Base-by-base conservation (phyloP, 2,113 vertebrate genomes). In the Myiagra hebetior region DNA sequence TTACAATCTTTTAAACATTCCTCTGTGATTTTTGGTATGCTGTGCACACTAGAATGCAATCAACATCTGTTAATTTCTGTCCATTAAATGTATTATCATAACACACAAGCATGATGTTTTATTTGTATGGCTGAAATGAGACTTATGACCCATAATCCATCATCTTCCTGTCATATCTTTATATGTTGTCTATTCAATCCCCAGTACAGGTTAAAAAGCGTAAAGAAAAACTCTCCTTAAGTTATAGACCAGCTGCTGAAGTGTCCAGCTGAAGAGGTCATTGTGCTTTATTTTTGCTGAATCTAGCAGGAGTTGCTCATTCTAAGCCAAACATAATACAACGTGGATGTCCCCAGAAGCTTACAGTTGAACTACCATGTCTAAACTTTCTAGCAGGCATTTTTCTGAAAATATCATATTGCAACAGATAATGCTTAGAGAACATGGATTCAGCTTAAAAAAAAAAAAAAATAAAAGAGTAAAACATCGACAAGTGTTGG, bases 171-270 rank as follows among this genome's bases (percentile, higher is more conserved):
- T 98, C 98, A 98, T 98, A 98, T 98, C 98, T 98, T 98, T 98
- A 98, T 98, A 97, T 95, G 96, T 98, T 98, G 97, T 98, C 98
- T 98, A 91, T 97, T 97, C 96, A 95, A 97, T 98, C 97, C 98
- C 95, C 95, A 94, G 94, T 98, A 97, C 84, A 89, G 42, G 96
- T 97, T 96, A 95, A 94, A 97, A 97, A 98, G 97, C 94, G 28
- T 97, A 97, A 98, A 98, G 98, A 97, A 98, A 98, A 98, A 97
- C 97, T 96, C 95, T 77, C 85, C 97, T 97, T 98, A 99, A 99
- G 98, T 98, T 98, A 99, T 98, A 98, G 98, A 97, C 98, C 99
- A 99, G 99, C 98, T 99, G 99, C 98, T 97, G 56, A 95, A 96
- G 91, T 98, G 97, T 98, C 98, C 97, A 85, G 94, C 98, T 98